These are phyloP conservation scores for Telmatherina bonti DNA, from an alignment of 2,797 vertebrate genomes.

Conservation along the genomic window DNA sequence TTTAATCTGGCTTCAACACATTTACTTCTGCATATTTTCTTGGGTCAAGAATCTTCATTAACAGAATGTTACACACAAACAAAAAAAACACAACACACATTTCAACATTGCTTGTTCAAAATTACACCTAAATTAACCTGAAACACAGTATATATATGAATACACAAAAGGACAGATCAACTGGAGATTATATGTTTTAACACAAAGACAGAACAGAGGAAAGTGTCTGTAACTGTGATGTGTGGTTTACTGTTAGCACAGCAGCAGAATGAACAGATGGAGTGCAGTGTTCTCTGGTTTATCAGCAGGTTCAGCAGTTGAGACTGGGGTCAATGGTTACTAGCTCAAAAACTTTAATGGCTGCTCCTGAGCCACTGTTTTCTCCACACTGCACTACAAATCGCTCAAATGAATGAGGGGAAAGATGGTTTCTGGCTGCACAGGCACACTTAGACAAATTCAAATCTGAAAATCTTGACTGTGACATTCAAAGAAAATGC, in stretches of 20 bases:
- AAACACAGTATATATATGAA: too few relatives aligned
- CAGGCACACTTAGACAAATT: neutral
- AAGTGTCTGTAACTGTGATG: constrained; percentile 16
- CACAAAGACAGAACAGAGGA: constrained; percentile 1
- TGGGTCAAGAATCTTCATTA: constrained; percentile 30
- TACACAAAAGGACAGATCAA: too few relatives aligned
- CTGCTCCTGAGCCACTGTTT: constrained; percentile 29
- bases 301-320: constrained; percentile 33
- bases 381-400: constrained; percentile 26
- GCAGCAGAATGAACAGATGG: constrained; percentile 18
- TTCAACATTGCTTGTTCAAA: constrained; percentile 9
- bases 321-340: constrained; percentile 25
- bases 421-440: constrained; percentile 8
- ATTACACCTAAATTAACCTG: constrained; percentile 28
- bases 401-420: constrained; percentile 11
- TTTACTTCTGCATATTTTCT: constrained; percentile 23
- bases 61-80: constrained; percentile 24
- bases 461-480: constrained; percentile 9
- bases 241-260: constrained; percentile 37
- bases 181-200: neutral
- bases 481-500: constrained; percentile 7
- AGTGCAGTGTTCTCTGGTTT: constrained; percentile 38
- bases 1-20: constrained; percentile 8
- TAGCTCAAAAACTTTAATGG: constrained; percentile 30
- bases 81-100: constrained; percentile 6